A percentile compares a stretch with the other conserved stretches of the same genome.
Evolutionary conservation across 2,113 vertebrate genomes (phyloP).

Genomic region (Rissa tridactyla): DNA sequence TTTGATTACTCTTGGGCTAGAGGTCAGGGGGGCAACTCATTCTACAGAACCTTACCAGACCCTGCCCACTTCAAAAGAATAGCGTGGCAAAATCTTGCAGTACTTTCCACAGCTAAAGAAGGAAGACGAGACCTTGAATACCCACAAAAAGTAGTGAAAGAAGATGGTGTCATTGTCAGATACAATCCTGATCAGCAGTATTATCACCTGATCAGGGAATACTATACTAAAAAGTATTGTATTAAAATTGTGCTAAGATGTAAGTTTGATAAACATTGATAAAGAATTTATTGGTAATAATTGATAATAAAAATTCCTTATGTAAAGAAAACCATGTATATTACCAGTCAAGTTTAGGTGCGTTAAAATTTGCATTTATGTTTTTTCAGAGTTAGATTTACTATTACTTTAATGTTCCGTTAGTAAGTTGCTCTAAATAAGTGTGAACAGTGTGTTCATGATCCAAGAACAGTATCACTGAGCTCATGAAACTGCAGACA

Average conservation of each 20-base stretch:
- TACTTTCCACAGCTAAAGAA: neutral
- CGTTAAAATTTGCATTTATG: neutral
- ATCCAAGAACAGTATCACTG: neutral
- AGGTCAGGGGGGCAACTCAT: neutral
- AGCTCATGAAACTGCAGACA: neutral
- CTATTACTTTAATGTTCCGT: neutral
- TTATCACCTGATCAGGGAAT: neutral
- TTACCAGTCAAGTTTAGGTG: neutral
- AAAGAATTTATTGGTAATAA: neutral
- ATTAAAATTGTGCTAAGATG: neutral
- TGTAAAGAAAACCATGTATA: neutral
- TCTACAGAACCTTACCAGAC: neutral
- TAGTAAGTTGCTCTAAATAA: neutral
- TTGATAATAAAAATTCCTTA: neutral
- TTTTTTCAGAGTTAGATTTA: neutral
- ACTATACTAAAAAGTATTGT: neutral
- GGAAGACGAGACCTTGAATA: neutral
- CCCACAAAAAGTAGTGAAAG: neutral
- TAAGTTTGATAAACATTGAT: neutral
- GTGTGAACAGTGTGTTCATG: neutral
- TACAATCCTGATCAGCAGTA: neutral
- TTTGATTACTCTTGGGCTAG: neutral
- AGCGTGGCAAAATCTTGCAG: neutral
- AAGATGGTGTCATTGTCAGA: neutral
- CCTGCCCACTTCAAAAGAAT: neutral